Conservation (phyloP, 2,113 vertebrate species). For the Hydrolagus affinis region DNA sequence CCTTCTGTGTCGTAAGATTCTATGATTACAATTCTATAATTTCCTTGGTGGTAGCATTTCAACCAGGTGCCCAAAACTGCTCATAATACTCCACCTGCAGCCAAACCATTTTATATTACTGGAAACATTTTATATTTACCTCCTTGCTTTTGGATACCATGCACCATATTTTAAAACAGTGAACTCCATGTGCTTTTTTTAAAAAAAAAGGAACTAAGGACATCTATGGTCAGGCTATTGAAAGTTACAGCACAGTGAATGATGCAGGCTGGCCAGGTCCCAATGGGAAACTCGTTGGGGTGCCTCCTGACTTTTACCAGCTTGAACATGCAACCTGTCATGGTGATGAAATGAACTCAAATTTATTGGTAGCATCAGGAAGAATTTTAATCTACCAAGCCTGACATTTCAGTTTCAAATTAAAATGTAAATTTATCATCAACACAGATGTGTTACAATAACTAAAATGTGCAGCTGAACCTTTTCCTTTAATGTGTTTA, state of each 20-base stretch:
- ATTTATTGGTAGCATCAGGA: slow-evolving; percentile 5
- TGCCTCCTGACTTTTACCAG: background rate
- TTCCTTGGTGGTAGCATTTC: too few species aligned
- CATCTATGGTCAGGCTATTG: too few species aligned
- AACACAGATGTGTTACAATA: background rate
- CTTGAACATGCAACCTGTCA: background rate
- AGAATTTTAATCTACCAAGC: background rate
- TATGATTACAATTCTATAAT: too few species aligned
- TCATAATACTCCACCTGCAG: too few species aligned
- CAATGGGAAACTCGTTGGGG: background rate
- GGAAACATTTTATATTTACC: too few species aligned
- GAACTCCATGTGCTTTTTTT: too few species aligned
- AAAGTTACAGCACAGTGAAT: background rate
- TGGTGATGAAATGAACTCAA: background rate
- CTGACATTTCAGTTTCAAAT: slow-evolving; percentile 13
- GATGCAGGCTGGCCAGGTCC: background rate
- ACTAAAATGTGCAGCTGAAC: background rate
- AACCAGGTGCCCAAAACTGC: too few species aligned
- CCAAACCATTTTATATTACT: too few species aligned
- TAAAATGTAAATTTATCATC: slow-evolving; percentile 25
- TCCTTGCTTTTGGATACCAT: too few species aligned
- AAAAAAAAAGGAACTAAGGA: too few species aligned
- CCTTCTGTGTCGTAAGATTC: too few species aligned
- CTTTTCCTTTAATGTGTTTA: background rate
- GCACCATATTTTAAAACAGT: too few species aligned